These are phyloP conservation scores for Menidia beryllina DNA, from an alignment of 2,113 vertebrate genomes.

Conservation along the genomic window DNA sequence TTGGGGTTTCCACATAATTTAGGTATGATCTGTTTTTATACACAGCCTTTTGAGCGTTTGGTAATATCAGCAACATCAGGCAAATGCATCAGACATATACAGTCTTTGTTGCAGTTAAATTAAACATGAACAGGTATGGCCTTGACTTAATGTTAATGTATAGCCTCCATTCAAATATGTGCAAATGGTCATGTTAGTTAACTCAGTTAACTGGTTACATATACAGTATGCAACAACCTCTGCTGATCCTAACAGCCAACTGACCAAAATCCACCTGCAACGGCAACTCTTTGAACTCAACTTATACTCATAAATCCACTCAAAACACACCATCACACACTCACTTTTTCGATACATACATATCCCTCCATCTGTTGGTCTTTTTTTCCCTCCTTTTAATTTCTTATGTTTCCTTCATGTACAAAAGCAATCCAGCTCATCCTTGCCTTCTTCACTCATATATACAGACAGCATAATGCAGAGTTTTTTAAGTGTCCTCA, in stretches of 20 bases:
- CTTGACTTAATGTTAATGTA: conserved; percentile 53
- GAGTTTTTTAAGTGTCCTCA: conserved; percentile 24
- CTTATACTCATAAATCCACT: conserved; percentile 55
- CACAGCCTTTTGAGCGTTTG: background rate
- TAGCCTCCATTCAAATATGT: conserved; percentile 8
- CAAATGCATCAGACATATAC: background rate
- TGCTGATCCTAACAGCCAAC: conserved; percentile 41
- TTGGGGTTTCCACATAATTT: background rate
- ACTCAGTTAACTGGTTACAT: background rate
- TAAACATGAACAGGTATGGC: conserved; percentile 39
- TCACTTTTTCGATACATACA: conserved; percentile 5
- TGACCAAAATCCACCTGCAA: conserved; percentile 68
- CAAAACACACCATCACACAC: background rate
- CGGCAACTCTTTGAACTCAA: conserved; percentile 47
- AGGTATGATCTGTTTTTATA: conserved; percentile 17
- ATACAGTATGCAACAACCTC: conserved; percentile 43
- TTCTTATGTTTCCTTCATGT: conserved; percentile 16
- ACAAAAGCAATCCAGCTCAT: conserved; percentile 12
- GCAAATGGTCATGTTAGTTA: background rate
- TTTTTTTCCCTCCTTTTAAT: conserved; percentile 26
- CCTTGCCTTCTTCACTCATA: conserved; percentile 11
- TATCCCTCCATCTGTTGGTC: conserved; percentile 24
- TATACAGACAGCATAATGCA: background rate
- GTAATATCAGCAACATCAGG: conserved; percentile 5
- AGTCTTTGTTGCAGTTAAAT: background rate